Evolutionary conservation across 2,888 invertebrate genomes (phyloP), one percentile per base, ranked within the genome.

Genomic region (Drosophila antonietae): DNA sequence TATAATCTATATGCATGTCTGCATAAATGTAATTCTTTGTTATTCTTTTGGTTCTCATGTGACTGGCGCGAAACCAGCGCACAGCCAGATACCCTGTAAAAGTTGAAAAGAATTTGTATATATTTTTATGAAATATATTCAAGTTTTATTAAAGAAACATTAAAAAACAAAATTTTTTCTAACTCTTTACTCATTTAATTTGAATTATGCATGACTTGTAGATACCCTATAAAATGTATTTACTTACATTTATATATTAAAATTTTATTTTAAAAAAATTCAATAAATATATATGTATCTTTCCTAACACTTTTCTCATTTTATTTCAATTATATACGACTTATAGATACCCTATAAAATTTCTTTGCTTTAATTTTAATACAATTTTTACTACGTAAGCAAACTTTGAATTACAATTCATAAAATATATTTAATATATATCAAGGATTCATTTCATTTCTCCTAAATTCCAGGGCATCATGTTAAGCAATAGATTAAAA

Each of bases 1-100:
- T 68, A 51, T n/a, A 28, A 15, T 55, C 15, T 64, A 46, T 44
- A 47, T 77, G 62, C 59, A 49, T 49, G 9, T 41, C 47, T 49
- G 57, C 47, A 59, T 57, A 71, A 56, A 47, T 49, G 58, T 23
- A 43, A 57, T 67, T 61, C 43, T 43, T 68, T 60, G 55, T 31
- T 51, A 58, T 67, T 59, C 43, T 35, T 64, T 60, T 39, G 59
- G 51, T 73, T 78, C 64, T 62, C 68, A 59, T 73, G 64, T 41
- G 49, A 41, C 41, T 33, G 4, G 18, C 28, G 0, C 1, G 5
- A 0, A 3, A 18, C 39, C 39, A 12, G 39, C 35, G 12, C 12
- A 15, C 7, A 12, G 28, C 41, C 0, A 12, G 28, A 56, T 73
- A 47, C 59, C 46, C 43, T 33, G 35, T 44, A 49, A 49, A 33